phyloP scores from a whole-genome alignment of 1,140 invertebrate species.

The Drosophila auraria region DNA sequence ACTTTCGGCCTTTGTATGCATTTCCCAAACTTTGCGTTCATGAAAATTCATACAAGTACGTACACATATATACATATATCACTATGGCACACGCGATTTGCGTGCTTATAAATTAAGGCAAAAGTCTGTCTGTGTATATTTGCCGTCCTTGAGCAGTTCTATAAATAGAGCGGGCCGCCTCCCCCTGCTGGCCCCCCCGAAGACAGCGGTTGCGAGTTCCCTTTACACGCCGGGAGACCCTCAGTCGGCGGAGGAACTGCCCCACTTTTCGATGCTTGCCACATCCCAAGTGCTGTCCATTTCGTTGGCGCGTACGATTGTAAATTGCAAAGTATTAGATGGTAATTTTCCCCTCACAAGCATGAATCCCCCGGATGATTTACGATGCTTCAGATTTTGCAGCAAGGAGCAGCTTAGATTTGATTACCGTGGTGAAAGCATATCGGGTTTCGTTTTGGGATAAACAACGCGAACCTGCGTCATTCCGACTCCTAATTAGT shows the following conservation, averaged over 20 bases:
- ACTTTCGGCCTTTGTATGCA: conserved; percentile 49
- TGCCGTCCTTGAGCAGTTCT: conserved; percentile 44
- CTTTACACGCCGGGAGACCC: conserved; percentile 32
- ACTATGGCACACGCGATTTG: conserved; percentile 61
- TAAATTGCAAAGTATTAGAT: conserved; percentile 25
- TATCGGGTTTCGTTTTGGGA: conserved; percentile 48
- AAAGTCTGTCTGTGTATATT: conserved; percentile 48
- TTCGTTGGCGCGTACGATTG: conserved; percentile 24
- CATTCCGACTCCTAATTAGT: conserved; percentile 54
- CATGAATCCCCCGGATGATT: conserved; percentile 30
- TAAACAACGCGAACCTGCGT: conserved; percentile 46
- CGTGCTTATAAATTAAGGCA: conserved; percentile 73
- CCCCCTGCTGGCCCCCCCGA: conserved; percentile 13
- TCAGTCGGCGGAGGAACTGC: conserved; percentile 9
- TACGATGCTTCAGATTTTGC: conserved; percentile 16
- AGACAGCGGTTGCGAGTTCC: conserved; percentile 45
- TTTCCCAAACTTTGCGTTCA: conserved; percentile 33
- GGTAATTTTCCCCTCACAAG: conserved; percentile 32
- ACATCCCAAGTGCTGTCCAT: conserved; percentile 13
- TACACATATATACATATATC: conserved; percentile 11
- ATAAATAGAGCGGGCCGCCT: conserved; percentile 35
- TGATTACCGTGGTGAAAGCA: conserved; percentile 54
- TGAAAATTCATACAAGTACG: conserved; percentile 19
- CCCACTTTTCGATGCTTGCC: conserved; percentile 4
- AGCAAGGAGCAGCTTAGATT: conserved; percentile 19